Evolutionary conservation across 2,113 vertebrate species (phyloP), one percentile per base, ranked within the genome.

Genomic region (Thinocorus orbignyianus): DNA sequence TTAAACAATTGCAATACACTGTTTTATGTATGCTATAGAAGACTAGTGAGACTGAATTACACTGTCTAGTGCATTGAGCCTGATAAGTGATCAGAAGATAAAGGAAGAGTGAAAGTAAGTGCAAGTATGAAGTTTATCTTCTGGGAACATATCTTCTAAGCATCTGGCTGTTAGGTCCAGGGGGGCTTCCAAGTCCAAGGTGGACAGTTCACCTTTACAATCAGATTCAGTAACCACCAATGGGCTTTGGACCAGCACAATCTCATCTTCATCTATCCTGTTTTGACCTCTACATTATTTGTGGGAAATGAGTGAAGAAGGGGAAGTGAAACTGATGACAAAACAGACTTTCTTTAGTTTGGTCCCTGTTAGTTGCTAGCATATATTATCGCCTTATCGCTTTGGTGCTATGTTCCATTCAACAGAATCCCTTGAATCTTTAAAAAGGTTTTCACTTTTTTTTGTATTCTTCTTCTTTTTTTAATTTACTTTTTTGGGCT

Each of bases 401-500:
- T 81, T 84, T 52, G 23, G 4, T 57, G 7, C 57, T 69, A 61
- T 0, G 0, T 78, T 69, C 31, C 18, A 13, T 66, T 77, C 46
- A 55, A 44, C 12, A 55, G 9, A 65, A 25, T 52, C 30, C 57
- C 48, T 69, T 41, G 6, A 44, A 69, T 80, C 26, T 58, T 70
- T 64, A 35, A 73, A 77, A 77, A 66, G 24, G 10, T 4, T 55
- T 70, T 80, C 70, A 7, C 14, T 12, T 25, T 41, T 1, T 61
- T 37, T 49, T 18, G 5, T 1, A 11, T 55, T 5, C 7, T 30
- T 64, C 13, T 13, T 44, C 22, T 48, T 79, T 37, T 37, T 30
- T 57, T 24, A 7, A n/a, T n/a, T n/a, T n/a, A n/a, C n/a, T 3
- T n/a, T 51, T 71, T 11, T 2, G 10, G 3, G 0, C 0, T 13